Base-by-base conservation (phyloP, 2,797 vertebrate species). In the Merluccius polli region DNA sequence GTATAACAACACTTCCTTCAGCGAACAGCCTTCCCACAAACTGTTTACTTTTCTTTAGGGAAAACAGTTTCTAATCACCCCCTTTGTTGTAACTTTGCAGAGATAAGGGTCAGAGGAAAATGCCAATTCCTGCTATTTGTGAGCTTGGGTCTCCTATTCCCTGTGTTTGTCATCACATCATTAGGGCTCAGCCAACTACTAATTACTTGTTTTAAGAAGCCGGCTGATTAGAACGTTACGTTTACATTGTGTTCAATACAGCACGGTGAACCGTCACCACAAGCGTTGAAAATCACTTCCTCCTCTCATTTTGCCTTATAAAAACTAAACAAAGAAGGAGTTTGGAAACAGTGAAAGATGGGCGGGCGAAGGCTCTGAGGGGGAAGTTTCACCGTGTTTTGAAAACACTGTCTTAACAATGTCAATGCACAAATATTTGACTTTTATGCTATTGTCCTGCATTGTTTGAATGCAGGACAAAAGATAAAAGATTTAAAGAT, bases 141-240 rank as follows among this genome's bases (percentile, higher is more conserved):
- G 87, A 85, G 87, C 87, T 82, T 77, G 85, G 86, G 78, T 86
- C 24, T 85, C 84, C 92, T 91, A 82, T 85, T 88, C 89, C 84
- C 29, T 24, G 70, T 93, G 89, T 93, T 94, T 95, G 94, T 96
- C 94, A 95, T 90, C 91, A 95, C 92, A 75, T 94, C 92, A 88
- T 95, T 95, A 94, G 84, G 33, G 73, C 74, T 71, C 35, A 29
- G 76, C 81, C 83, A 85, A 87, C 15, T 82, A 88, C 90, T 91
- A 93, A 94, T 91, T 92, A 92, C 89, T 85, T 89, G 85, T 91
- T 92, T 93, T 91, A 90, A 87, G 86, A 69, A 87, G 82, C 81
- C 13, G 84, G 83, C 87, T 93, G 93, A 95, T 94, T 93, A 92
- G 85, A 89, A 86, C 83, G 35, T 82, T 87, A 84, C 83, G 83